Base-by-base conservation (phyloP, 2,797 vertebrate species). In the Spheniscus humboldti region DNA sequence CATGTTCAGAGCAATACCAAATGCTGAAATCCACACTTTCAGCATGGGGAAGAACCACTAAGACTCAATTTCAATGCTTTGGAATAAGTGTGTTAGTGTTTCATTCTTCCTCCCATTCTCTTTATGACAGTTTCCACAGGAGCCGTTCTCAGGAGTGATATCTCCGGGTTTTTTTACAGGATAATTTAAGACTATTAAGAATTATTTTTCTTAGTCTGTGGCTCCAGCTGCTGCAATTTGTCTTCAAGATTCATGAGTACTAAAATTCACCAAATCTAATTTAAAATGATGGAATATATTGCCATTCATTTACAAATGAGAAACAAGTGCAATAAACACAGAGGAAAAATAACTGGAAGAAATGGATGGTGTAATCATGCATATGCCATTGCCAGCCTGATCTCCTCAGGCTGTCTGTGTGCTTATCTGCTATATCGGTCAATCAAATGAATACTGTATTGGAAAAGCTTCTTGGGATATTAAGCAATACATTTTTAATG, bases 251-350 rank as follows among this genome's bases (percentile, higher is more conserved):
- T 96, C 59, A 79, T 37, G 86, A 96, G 60, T 90, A 48, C 76
- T 68, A 62, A 94, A 93, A 95, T 94, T 97, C 73, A 73, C 86
- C 39, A 94, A 97, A 97, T 96, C 96, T 92, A 96, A 97, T 98
- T 97, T 91, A 88, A 95, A 97, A 95, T 96, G 93, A 97, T 92
- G 74, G 87, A 94, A 66, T 92, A 48, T 74, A 94, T 86, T 94
- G 90, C 69, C 75, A 81, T 91, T 97, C 91, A 91, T 86, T 96
- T 93, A 88, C 72, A 86, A 92, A 62, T 55, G 76, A 85, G 66
- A 91, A 95, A 84, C 52, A 91, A 92, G 72, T 19, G 55, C 88
- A 90, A 69, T 91, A 92, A 88, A 82, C 71, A 72, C 35, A 81
- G 57, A 88, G 52, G 60, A 86, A 81, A 94, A 92, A 86, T 89